A percentile compares a stretch with the other conserved stretches of the same genome.
These are phyloP conservation scores for Chydorus sphaericus DNA, from an alignment of 2,888 invertebrate species.

Conservation along the genomic window DNA sequence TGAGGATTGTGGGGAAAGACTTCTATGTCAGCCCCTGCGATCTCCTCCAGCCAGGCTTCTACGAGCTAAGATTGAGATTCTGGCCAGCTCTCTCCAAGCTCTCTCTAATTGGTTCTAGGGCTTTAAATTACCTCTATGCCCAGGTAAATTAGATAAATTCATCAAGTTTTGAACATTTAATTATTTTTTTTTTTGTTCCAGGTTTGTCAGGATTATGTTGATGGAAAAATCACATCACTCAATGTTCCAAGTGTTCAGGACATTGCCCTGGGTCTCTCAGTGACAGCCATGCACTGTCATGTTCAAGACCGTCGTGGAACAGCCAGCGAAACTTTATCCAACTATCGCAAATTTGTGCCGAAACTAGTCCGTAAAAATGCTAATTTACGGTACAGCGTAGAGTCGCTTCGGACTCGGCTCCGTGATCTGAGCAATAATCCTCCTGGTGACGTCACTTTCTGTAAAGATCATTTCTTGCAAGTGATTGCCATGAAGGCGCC, in stretches of 20 bases:
- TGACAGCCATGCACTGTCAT: slow-evolving; percentile 73
- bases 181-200: too few species aligned
- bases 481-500: slow-evolving; percentile 65
- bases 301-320: slow-evolving; percentile 56
- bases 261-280: slow-evolving; percentile 67
- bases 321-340: slow-evolving; percentile 51
- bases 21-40: slow-evolving; percentile 50
- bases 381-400: slow-evolving; percentile 55
- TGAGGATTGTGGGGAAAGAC: slow-evolving; percentile 46
- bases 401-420: slow-evolving; percentile 53
- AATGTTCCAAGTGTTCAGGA: slow-evolving; percentile 55
- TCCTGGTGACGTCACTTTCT: slow-evolving; percentile 42
- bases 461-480: slow-evolving; percentile 66
- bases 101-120: slow-evolving; percentile 46
- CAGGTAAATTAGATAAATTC: too few species aligned
- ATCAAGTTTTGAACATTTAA: too few species aligned
- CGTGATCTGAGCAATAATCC: slow-evolving; percentile 32
- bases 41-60: slow-evolving; percentile 37
- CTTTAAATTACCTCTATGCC: slow-evolving; percentile 72
- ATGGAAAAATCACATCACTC: slow-evolving; percentile 62
- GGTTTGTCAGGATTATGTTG: slow-evolving; percentile 63
- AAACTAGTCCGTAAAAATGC: slow-evolving; percentile 51
- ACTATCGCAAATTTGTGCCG: slow-evolving; percentile 71
- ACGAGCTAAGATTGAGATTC: slow-evolving; percentile 63
- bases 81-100: slow-evolving; percentile 49